Evolutionary conservation across 1,140 invertebrate species (phyloP).

Genomic region (Apis laboriosa): DNA sequence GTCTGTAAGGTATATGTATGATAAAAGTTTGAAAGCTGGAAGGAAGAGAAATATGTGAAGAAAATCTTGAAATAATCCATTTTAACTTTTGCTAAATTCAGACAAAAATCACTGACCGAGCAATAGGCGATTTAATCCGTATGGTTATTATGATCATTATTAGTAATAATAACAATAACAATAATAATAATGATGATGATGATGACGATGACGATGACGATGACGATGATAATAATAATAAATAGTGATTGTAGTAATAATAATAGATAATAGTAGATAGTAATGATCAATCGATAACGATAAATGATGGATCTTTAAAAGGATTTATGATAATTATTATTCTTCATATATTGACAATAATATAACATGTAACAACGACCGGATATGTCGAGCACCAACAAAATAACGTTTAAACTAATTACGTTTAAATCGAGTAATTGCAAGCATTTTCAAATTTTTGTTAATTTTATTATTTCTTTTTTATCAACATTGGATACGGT

Average conservation of each 20-base stretch:
- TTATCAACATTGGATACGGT: neutral
- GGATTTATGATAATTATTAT: constrained; percentile 35
- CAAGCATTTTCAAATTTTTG: neutral
- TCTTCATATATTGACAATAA: constrained; percentile 45
- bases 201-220: neutral
- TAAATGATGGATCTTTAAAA: constrained; percentile 13
- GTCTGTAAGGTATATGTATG: constrained; percentile 49
- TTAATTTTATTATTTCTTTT: too few relatives aligned
- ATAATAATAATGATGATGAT: neutral
- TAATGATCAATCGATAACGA: constrained; percentile 12
- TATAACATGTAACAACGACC: constrained; percentile 73
- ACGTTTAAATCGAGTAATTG: constrained; percentile 49
- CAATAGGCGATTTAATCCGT: constrained; percentile 67
- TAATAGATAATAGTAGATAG: neutral
- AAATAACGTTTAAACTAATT: constrained; percentile 69
- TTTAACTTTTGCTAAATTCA: constrained; percentile 71
- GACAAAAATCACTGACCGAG: constrained; percentile 75
- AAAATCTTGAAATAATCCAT: constrained; percentile 69
- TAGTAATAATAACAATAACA: constrained; percentile 57
- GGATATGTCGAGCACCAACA: constrained; percentile 78
- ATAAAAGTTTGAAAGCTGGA: constrained; percentile 27
- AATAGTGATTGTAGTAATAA: neutral
- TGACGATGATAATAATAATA: neutral
- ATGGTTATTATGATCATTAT: constrained; percentile 74
- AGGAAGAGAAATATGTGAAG: neutral